phyloP scores from a whole-genome alignment of 2,113 vertebrate genomes.

The Macquaria ambigua region DNA sequence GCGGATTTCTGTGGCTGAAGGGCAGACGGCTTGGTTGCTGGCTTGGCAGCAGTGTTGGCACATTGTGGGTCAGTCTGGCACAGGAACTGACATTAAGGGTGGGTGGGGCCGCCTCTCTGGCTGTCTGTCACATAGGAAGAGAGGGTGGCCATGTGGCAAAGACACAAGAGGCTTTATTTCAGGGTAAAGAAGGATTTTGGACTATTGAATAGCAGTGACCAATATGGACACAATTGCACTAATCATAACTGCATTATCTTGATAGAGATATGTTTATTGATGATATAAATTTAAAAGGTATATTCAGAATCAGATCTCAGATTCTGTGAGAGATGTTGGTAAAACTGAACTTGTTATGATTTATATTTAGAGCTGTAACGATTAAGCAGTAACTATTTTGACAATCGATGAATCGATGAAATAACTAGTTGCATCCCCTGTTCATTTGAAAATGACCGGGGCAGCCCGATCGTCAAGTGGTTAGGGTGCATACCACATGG shows the following conservation, averaged over 20 bases:
- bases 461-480: too few relatives aligned
- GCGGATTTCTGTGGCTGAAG: slow-evolving; percentile 55
- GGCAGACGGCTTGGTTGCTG: slow-evolving; percentile 55
- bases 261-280: neutral
- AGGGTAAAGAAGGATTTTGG: neutral
- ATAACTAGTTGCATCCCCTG: neutral
- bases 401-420: neutral
- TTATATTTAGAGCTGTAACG: neutral
- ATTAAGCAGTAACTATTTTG: too few relatives aligned
- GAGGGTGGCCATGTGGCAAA: slow-evolving; percentile 16
- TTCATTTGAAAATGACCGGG: neutral
- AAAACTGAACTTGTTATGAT: neutral
- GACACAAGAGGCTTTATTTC: slow-evolving; percentile 21
- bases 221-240: neutral
- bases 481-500: too few relatives aligned
- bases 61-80: slow-evolving; percentile 61
- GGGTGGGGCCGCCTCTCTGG: slow-evolving; percentile 48
- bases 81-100: slow-evolving; percentile 49
- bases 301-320: neutral
- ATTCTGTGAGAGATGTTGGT: neutral
- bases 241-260: neutral
- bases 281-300: neutral
- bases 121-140: slow-evolving; percentile 28
- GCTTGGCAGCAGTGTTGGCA: slow-evolving; percentile 63
- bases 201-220: neutral